Evolutionary conservation across 2,888 invertebrate species (phyloP), one percentile per base, ranked within the genome.

Genomic region (Corbicula japonica): DNA sequence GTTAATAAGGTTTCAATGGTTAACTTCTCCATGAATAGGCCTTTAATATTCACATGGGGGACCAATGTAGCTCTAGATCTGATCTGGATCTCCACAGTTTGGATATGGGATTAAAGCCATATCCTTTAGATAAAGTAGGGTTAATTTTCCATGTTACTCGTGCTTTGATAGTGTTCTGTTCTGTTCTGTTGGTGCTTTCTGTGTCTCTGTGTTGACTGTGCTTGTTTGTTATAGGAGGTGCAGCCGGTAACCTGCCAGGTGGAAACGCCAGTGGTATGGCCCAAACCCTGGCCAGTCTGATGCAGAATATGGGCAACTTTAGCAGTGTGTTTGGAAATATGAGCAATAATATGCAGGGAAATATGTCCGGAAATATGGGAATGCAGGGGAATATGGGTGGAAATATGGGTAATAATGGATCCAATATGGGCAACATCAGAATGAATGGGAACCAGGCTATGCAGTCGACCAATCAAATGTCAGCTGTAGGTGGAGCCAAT

Each of bases 261-360:
- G 54, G 54, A 38, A 66, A 66, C 66, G 69, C 69, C 21, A 34
- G 63, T 10, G 34, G 34, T 41, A 66, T 66, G 66, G 66, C 66
- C 44, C 66, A 66, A 21, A 66, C 66, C 38, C 52, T 66, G n/a
- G 54, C 66, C 38, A 66, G 34, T 30, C 54, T 80, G 30, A 76
- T 76, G 76, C 76, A 78, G 71, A 75, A 72, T 44, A 75, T 81
- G 71, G 77, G 73, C n/a, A 74, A 81, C 62, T 78, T 78, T 68
- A 69, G 68, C 48, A 72, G 65, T 28, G 72, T 73, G 63, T 73
- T 73, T 58, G 80, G 81, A 54, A 79, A 79, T 54, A 74, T 79
- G 74, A 50, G 60, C 56, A 74, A 66, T 44, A 66, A 54, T 30
- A n/a, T 66, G 66, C 56, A 48, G 66, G 60, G 21, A 34, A n/a